phyloP scores from a whole-genome alignment of 2,797 vertebrate species.

The Artibeus lituratus region DNA sequence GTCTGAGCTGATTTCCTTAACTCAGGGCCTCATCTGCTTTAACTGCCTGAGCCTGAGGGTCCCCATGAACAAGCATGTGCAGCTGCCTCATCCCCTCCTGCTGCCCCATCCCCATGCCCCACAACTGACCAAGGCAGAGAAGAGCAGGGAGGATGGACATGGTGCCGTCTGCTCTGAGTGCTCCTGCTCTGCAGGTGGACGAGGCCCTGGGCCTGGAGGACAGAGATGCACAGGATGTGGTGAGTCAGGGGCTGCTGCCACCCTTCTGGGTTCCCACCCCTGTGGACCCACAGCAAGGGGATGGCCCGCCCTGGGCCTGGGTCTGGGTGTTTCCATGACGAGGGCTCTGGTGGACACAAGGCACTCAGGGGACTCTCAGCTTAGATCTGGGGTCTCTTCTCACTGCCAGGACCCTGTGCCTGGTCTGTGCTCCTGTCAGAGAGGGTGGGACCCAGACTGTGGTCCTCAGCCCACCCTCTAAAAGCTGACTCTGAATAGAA shows the following conservation, averaged over 20 bases:
- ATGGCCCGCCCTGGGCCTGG: fast-evolving
- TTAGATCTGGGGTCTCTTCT: background rate
- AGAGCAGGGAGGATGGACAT: background rate
- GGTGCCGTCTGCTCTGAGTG: background rate
- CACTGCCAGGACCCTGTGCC: too few relatives aligned
- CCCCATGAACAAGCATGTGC: fast-evolving
- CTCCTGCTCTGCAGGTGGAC: background rate
- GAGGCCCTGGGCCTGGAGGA: background rate
- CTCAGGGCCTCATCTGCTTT: fast-evolving
- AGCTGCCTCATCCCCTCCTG: fast-evolving
- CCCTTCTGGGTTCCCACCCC: background rate
- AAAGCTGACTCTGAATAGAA: background rate
- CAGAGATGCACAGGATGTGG: background rate
- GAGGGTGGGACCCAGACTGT: background rate
- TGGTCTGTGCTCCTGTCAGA: fast-evolving
- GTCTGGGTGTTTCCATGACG: background rate
- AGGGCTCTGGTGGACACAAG: background rate
- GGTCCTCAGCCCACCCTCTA: fast-evolving
- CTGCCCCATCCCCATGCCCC: fast-evolving
- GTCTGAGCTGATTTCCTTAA: background rate
- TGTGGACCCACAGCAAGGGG: background rate
- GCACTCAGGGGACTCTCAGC: background rate
- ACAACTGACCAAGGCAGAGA: background rate
- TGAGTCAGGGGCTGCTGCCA: fast-evolving
- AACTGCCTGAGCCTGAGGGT: fast-evolving